Conservation (phyloP, 2,113 vertebrate species). For the Irena cyanogastra region DNA sequence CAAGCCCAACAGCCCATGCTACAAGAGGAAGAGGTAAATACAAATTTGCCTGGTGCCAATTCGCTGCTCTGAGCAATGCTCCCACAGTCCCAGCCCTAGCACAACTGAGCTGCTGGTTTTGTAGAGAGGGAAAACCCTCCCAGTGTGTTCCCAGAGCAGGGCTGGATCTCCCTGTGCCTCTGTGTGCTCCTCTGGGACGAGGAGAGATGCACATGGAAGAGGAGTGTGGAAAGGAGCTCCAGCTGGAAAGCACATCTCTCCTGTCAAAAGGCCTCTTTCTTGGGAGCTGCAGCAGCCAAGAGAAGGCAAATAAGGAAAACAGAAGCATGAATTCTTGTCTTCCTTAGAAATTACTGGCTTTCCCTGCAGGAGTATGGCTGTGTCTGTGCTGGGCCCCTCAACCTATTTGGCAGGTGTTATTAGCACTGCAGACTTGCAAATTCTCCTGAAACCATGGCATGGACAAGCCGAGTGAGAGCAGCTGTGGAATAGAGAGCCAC, state of each 20-base stretch:
- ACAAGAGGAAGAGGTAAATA: not conserved
- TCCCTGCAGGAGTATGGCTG: not conserved
- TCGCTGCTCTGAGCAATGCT: not conserved
- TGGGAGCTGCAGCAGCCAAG: slow-evolving; percentile 4
- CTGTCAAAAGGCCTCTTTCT: slow-evolving; percentile 6
- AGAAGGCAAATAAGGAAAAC: slow-evolving; percentile 5
- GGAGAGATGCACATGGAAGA: not conserved
- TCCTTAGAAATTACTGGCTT: not conserved
- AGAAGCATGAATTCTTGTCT: not conserved
- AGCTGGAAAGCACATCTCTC: not conserved
- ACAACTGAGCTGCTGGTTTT: not conserved
- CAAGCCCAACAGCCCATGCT: not conserved
- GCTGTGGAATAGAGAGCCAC: not conserved
- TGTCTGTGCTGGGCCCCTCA: not conserved
- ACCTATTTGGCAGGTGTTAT: not conserved
- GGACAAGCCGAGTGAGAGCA: not conserved
- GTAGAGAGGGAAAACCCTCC: not conserved
- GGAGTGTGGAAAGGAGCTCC: not conserved
- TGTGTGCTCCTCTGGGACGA: not conserved
- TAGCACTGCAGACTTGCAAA: not conserved
- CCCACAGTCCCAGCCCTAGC: not conserved
- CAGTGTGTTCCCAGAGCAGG: not conserved
- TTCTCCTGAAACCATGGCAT: not conserved
- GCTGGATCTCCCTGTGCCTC: not conserved
- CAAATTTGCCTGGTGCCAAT: not conserved